Base-by-base conservation (phyloP, 1,140 invertebrate genomes). In the Dendroctonus ponderosae region DNA sequence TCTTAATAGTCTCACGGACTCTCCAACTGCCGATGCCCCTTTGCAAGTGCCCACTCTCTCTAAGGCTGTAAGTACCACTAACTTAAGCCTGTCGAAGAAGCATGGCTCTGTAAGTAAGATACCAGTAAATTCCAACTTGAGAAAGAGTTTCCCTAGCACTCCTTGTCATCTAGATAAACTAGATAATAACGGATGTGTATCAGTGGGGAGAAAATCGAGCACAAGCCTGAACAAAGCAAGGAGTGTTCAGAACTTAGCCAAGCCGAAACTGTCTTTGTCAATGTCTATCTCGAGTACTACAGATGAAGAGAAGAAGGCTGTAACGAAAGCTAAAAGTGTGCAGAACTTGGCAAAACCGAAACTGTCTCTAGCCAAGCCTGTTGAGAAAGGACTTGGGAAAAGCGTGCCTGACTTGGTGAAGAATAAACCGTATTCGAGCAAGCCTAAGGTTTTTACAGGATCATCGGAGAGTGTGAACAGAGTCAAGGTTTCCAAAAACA, bases 161-260 rank as follows among this genome's bases (percentile, higher is more conserved):
- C 76, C 76, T 51, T 70, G 69, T 67, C 72, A 74, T 78, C 76
- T 78, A 69, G 74, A 77, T 57, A 48, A 63, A 53, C 62, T 76
- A 77, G 76, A 78, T 71, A 64, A 51, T 54, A 70, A 41, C 51
- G 62, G 72, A 54, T 69, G 73, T 74, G 49, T 53, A 12, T 8
- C 7, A 49, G 37, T 11, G 6, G 15, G 11, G 57, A n/a, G 7
- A 26, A 65, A 58, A 38, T 60, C 42, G 15, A 48, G 41, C n/a
- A 49, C 44, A 26, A 15, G 54, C 8, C 49, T 71, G 42, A 62
- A 56, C 41, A 71, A 70, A 51, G 53, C 69, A 3, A 72, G 68
- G 50, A 74, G 72, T 58, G 58, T 66, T 5, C 71, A 70, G 52
- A 74, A 74, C 57, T 63, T 74, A 9, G 41, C 49, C 38, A 68